These are phyloP conservation scores for Drosophila kurseongensis DNA, from an alignment of 1,140 invertebrate genomes.

Conservation along the genomic window DNA sequence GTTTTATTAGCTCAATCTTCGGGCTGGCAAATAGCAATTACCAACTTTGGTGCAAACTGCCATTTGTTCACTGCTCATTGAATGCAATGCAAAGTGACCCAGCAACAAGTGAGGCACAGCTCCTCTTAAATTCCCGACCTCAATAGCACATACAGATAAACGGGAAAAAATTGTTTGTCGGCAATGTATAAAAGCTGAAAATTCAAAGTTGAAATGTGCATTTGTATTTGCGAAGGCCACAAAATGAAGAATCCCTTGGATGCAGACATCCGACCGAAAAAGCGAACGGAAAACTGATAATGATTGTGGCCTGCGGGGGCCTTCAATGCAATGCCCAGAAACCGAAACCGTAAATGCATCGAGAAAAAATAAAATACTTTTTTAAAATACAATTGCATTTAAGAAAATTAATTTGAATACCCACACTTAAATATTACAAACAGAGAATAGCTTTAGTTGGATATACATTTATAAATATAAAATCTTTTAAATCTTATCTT, in stretches of 20 bases:
- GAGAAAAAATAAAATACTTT: neutral
- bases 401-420: too few species aligned
- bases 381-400: too few species aligned
- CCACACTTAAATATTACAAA: too few species aligned
- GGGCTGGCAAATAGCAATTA: constrained; percentile 54
- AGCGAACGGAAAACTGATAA: constrained; percentile 74
- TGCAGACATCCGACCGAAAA: constrained; percentile 49
- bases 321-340: constrained; percentile 24
- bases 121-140: constrained; percentile 28
- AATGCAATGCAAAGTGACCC: constrained; percentile 25
- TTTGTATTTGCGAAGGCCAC: constrained; percentile 47
- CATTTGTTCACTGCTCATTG: constrained; percentile 32
- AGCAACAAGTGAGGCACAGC: constrained; percentile 32
- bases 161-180: constrained; percentile 10
- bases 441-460: too few species aligned
- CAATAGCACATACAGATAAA: constrained; percentile 14
- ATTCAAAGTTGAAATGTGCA: constrained; percentile 36
- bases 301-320: constrained; percentile 75
- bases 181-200: constrained; percentile 29
- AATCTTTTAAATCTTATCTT: too few species aligned
- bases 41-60: constrained; percentile 40
- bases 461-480: too few species aligned
- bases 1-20: constrained; percentile 55
- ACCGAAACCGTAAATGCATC: constrained; percentile 11
- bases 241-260: constrained; percentile 54